Evolutionary conservation across 2,797 vertebrate genomes (phyloP).

Genomic region (Gallinago stenura): DNA sequence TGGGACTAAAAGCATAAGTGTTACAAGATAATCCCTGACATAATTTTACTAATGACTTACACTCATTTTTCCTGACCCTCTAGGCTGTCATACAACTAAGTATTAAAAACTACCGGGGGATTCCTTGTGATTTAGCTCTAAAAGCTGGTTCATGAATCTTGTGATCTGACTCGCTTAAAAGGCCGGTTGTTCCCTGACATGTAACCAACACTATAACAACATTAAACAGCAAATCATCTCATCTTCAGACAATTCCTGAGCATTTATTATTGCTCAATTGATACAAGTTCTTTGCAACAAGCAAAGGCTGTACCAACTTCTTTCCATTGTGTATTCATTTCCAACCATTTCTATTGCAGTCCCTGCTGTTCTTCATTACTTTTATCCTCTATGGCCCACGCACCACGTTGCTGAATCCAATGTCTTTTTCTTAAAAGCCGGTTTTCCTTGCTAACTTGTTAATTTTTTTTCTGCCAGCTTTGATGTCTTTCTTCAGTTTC

Average conservation of each 20-base stretch:
- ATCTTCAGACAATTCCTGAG: constrained; percentile 13
- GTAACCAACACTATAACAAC: neutral
- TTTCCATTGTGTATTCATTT: constrained; percentile 25
- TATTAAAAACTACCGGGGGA: neutral
- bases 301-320: neutral
- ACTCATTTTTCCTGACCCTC: neutral
- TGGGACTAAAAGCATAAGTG: neutral
- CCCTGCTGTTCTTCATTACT: constrained; percentile 51
- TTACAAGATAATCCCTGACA: constrained; percentile 9
- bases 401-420: constrained; percentile 20
- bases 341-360: neutral
- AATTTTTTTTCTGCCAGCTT: constrained; percentile 46
- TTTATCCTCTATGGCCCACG: constrained; percentile 26
- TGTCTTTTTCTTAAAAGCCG: constrained; percentile 55
- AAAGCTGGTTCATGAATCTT: neutral
- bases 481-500: constrained; percentile 69
- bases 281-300: neutral
- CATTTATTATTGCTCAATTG: constrained; percentile 7
- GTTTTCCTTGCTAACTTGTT: constrained; percentile 57
- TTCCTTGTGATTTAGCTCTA: constrained; percentile 20
- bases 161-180: neutral
- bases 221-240: neutral
- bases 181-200: neutral
- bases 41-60: neutral
- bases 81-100: neutral